Conservation (phyloP, 2,888 invertebrate genomes). For the Dolichomitus sp. region DNA sequence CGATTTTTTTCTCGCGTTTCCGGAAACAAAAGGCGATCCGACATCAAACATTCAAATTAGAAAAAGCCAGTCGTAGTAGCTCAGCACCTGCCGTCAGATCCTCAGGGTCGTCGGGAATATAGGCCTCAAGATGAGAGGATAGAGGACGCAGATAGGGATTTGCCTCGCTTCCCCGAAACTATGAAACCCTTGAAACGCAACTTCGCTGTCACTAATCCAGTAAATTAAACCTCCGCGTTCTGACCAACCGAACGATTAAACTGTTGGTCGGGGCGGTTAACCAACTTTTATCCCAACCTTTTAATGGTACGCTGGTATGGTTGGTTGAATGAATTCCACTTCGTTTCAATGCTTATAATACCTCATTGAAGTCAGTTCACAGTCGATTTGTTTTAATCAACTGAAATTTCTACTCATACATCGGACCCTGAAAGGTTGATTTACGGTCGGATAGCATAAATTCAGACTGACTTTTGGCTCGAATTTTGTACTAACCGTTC, state of each 20-base stretch:
- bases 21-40: slow-evolving; percentile 77
- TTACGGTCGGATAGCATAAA: neutral
- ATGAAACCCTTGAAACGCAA: slow-evolving; percentile 20
- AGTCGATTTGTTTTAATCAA: neutral
- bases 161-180: slow-evolving; percentile 2
- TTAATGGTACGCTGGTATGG: neutral
- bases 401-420: neutral
- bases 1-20: slow-evolving; percentile 69
- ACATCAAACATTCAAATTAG: slow-evolving; percentile 81
- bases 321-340: neutral
- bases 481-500: neutral
- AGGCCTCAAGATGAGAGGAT: no score
- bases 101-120: slow-evolving; percentile 6
- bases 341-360: neutral
- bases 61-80: slow-evolving; percentile 63
- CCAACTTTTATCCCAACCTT: neutral
- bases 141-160: neutral
- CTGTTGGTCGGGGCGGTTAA: neutral
- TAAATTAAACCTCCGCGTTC: neutral
- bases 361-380: neutral
- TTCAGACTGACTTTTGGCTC: neutral
- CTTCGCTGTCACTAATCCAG: slow-evolving; percentile 3
- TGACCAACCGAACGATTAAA: neutral
- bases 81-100: slow-evolving; percentile 24
- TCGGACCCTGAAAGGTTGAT: neutral